phyloP scores from a whole-genome alignment of 2,797 vertebrate species.

The Tarsius wallacei region DNA sequence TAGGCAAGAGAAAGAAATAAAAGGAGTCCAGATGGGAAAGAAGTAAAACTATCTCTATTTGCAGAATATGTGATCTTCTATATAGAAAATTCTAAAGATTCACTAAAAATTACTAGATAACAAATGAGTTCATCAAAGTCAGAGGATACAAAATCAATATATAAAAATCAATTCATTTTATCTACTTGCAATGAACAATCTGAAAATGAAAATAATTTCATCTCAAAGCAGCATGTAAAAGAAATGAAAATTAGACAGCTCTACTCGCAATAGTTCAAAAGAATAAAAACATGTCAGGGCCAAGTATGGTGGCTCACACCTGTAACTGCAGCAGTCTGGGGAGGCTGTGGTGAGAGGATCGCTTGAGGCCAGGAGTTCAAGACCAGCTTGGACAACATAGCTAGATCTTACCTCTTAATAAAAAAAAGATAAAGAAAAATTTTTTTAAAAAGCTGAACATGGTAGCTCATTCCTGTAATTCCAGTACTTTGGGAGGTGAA shows the following conservation, averaged over 20 bases:
- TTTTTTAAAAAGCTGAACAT: neutral
- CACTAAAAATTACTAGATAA: neutral
- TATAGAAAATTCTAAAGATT: no score
- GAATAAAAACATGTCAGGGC: neutral
- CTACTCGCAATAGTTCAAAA: neutral
- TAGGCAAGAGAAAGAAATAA: conserved; percentile 25
- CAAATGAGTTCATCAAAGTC: neutral
- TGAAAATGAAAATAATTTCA: conserved; percentile 47
- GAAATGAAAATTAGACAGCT: conserved; percentile 33
- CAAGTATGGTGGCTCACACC: neutral
- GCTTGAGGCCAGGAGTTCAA: neutral
- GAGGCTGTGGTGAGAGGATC: neutral
- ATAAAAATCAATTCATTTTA: conserved; percentile 36
- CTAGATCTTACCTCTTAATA: neutral
- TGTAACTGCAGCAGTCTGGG: neutral
- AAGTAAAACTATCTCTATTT: neutral
- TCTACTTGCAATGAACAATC: conserved; percentile 10
- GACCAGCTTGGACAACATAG: neutral
- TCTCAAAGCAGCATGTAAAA: neutral
- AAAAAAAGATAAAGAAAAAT: no score
- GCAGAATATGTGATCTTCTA: neutral
- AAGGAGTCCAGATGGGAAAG: neutral
- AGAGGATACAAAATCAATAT: neutral
- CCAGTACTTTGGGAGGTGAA: neutral
- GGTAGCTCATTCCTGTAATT: neutral